A percentile compares a stretch with the other conserved stretches of the same genome.
Conservation (phyloP, 2,888 invertebrate genomes). For the Dinocampus coccinellae region DNA sequence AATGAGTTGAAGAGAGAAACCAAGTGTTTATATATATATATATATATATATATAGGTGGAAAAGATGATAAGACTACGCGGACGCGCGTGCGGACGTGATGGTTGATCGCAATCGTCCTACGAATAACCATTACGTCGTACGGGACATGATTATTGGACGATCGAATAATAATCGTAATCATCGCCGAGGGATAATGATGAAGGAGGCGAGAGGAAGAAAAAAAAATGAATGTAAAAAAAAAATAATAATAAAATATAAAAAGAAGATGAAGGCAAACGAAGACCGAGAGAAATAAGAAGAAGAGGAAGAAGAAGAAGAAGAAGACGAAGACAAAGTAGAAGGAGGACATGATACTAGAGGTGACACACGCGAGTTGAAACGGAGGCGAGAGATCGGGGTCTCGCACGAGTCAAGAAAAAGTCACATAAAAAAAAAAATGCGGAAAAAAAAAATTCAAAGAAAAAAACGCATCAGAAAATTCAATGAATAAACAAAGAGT, state of each 20-base stretch:
- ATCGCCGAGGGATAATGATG: conserved; percentile 54
- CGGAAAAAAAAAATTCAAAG: neutral
- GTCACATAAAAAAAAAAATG: neutral
- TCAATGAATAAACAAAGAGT: conserved; percentile 10
- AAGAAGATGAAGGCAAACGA: conserved; percentile 48
- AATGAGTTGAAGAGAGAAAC: neutral
- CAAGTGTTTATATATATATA: conserved; percentile 5
- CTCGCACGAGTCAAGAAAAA: neutral
- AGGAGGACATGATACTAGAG: conserved; percentile 44
- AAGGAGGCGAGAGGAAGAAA: conserved; percentile 44
- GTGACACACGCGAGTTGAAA: conserved; percentile 50
- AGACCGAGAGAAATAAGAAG: conserved; percentile 11
- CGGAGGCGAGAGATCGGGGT: conserved; percentile 10
- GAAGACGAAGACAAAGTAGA: neutral
- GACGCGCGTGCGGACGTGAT: conserved; percentile 56
- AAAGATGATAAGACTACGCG: conserved; percentile 21
- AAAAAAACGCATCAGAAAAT: neutral
- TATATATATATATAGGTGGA: neutral
- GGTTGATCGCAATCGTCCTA: conserved; percentile 52
- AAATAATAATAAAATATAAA: conserved; percentile 38
- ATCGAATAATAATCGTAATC: conserved; percentile 66
- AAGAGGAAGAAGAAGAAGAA: neutral
- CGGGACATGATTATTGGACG: conserved; percentile 64
- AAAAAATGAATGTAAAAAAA: neutral
- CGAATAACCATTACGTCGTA: conserved; percentile 53